A percentile compares a stretch with the other conserved stretches of the same genome.
phyloP scores from a whole-genome alignment of 92 coral and sea anemone species.

The Phenganax stokvisi region DNA sequence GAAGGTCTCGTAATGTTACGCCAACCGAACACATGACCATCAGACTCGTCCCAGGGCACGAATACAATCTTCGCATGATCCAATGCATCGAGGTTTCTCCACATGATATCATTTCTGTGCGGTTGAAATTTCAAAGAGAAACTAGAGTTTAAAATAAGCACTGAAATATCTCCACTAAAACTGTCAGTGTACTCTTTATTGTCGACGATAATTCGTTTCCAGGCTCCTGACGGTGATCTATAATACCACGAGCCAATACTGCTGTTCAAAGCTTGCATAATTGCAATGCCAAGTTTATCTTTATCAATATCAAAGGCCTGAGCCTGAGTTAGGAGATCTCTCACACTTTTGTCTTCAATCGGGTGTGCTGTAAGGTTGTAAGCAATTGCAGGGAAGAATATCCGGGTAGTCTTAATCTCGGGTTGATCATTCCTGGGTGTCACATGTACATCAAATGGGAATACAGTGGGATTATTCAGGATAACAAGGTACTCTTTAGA shows the following conservation, averaged over 20 bases:
- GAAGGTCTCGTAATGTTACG: slow-evolving; percentile 46
- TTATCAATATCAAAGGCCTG: slow-evolving; percentile 54
- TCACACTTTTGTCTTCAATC: slow-evolving; percentile 47
- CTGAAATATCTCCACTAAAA: not conserved
- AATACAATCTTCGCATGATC: slow-evolving; percentile 39
- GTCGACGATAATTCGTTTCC: slow-evolving; percentile 18
- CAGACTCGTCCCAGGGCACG: slow-evolving; percentile 66
- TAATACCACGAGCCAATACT: slow-evolving; percentile 60
- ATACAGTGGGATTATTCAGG: slow-evolving; percentile 6
- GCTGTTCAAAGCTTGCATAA: slow-evolving; percentile 49
- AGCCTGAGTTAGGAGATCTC: slow-evolving; percentile 46
- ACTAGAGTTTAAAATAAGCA: not conserved
- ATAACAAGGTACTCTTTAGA: not conserved
- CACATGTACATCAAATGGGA: slow-evolving; percentile 37
- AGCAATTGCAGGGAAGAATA: slow-evolving; percentile 51
- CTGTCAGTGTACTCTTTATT: slow-evolving; percentile 11
- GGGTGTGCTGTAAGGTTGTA: slow-evolving; percentile 54
- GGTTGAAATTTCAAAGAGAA: slow-evolving; percentile 39
- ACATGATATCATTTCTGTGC: slow-evolving; percentile 46
- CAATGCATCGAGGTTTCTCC: slow-evolving; percentile 57
- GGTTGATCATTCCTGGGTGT: slow-evolving; percentile 58
- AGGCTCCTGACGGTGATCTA: not conserved
- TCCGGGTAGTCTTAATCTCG: slow-evolving; percentile 20
- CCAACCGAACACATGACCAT: slow-evolving; percentile 47
- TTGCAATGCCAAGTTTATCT: slow-evolving; percentile 48